Base-by-base conservation (phyloP, 2,888 invertebrate genomes). In the Sarcophaga carnaria region DNA sequence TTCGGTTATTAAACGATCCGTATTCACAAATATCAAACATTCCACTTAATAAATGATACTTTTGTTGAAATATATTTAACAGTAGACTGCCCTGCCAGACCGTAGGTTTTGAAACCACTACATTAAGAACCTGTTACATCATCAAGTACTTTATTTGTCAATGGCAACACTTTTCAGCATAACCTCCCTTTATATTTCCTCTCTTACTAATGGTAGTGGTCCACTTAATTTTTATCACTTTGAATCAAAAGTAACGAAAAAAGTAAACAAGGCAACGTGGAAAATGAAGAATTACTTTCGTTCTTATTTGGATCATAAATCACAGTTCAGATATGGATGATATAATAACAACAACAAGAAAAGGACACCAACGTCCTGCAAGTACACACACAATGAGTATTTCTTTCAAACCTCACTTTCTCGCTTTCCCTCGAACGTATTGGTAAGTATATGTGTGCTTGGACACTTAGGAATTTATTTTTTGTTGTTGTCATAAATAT, bases 401-500 rank as follows among this genome's bases (percentile, higher is more conserved):
- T 71, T 70, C 49, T 80, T 67, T 79, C 22, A 74, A 80, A 80
- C 72, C 25, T 27, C 62, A 59, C 60, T 47, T 77, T 49, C 25
- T 67, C 82, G 17, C 11, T 37, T 54, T 27, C 59, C 8, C 20
- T 5, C 8, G 3, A 54, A n/a, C 17, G 75, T 75, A 27, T 81
- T 69, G 27, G 78, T 25, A 22, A 27, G 17, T 27, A 37, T 71
- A 11, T 66, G 64, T 54, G 25, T 54, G 54, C 37, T 54, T 54
- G 17, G 54, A 14, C 17, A 54, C 54, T 54, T 37, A 17, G 12
- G 17, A 54, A 54, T 54, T 54, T 4, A 54, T 54, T 17, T 54
- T 17, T 17, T 54, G 60, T 89, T 86, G 90, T 90, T 93, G 93
- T 93, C 93, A 93, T 93, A 93, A 93, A 93, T 93, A 93, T 93